These are phyloP conservation scores for Dryadula phaetusa DNA, from an alignment of 2,888 invertebrate species.

Conservation along the genomic window DNA sequence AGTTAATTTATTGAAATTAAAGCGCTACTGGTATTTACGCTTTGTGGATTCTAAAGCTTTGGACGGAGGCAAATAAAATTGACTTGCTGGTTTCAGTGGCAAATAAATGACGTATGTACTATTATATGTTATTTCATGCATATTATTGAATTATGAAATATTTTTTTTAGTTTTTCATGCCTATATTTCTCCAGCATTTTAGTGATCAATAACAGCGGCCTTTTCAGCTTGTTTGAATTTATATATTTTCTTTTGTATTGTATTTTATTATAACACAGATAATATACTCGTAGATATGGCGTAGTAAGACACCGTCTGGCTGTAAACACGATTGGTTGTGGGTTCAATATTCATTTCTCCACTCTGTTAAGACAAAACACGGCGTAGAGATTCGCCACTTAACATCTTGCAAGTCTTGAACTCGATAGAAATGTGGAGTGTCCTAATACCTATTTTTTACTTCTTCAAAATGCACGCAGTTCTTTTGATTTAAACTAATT, in stretches of 20 bases:
- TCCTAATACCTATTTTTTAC: too few species aligned
- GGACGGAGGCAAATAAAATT: neutral
- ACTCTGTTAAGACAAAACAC: too few species aligned
- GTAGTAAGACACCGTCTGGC: too few species aligned
- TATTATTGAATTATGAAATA: neutral
- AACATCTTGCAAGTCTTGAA: too few species aligned
- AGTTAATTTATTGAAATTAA: slow-evolving; percentile 18
- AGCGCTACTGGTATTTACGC: slow-evolving; percentile 5
- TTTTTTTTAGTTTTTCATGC: neutral
- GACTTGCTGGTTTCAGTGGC: neutral
- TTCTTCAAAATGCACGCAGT: too few species aligned
- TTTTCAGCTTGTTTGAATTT: neutral
- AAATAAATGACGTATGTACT: slow-evolving; percentile 1
- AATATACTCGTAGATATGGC: too few species aligned
- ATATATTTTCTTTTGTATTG: neutral
- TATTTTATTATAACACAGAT: too few species aligned
- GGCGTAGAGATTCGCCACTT: too few species aligned
- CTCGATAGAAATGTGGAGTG: too few species aligned
- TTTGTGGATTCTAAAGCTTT: slow-evolving; percentile 11
- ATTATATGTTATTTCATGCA: neutral
- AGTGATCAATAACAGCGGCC: neutral
- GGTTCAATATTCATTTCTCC: too few species aligned
- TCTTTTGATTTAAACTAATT: neutral
- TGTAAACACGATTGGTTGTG: too few species aligned
- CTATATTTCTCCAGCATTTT: slow-evolving; percentile 1